These are phyloP conservation scores for Pseudoatta argentina DNA, from an alignment of 1,140 invertebrate genomes.

Conservation along the genomic window DNA sequence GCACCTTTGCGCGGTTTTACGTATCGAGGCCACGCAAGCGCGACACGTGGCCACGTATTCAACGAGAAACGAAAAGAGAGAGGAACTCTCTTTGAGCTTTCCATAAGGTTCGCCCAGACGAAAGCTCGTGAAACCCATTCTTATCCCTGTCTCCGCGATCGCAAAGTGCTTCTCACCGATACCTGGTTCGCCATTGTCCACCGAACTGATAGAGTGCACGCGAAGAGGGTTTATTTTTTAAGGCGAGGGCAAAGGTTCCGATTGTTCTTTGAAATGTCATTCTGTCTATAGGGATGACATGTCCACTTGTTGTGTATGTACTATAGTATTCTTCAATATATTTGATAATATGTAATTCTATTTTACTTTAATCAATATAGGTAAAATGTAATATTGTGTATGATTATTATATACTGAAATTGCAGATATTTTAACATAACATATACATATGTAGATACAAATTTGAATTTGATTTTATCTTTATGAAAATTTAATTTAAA, in stretches of 20 bases:
- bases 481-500: background rate
- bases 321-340: background rate
- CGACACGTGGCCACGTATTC: conserved; percentile 61
- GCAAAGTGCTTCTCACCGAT: conserved; percentile 59
- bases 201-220: conserved; percentile 65
- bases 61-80: conserved; percentile 16
- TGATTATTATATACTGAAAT: background rate
- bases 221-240: conserved; percentile 42
- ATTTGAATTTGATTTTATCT: background rate
- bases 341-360: background rate
- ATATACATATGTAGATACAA: background rate
- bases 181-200: conserved; percentile 66
- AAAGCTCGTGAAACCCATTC: conserved; percentile 61
- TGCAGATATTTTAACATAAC: background rate
- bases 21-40: conserved; percentile 59
- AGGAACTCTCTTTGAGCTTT: conserved; percentile 56
- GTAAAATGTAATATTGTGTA: background rate
- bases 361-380: too few relatives aligned
- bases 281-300: background rate
- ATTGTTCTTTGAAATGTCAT: conserved; percentile 37
- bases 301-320: background rate
- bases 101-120: conserved; percentile 58
- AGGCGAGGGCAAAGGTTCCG: background rate
- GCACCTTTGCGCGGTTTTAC: conserved; percentile 56
- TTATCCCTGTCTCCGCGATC: background rate